Base-by-base conservation (phyloP, 2,888 invertebrate genomes). In the Meiosimyza decipiens region DNA sequence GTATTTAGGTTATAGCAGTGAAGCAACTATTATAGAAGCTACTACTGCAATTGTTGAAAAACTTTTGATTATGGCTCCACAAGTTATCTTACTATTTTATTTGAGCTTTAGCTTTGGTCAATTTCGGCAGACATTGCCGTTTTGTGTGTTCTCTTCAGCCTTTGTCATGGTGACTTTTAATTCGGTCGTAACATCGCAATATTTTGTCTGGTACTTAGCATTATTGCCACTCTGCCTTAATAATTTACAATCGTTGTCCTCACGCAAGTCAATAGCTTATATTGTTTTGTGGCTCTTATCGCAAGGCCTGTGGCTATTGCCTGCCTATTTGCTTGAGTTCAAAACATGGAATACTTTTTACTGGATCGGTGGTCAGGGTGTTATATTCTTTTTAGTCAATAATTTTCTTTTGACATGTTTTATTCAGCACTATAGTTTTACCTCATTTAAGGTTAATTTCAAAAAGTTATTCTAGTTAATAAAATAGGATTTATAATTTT, bases 131-230 rank as follows among this genome's bases (percentile, higher is more conserved):
- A 92, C 94, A n/a, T 88, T 97, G 71, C 91, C 94, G 3, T 96
- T 98, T 84, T 93, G 94, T 33, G 89, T 97, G 80, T 94, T 99
- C 78, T 88, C 92, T 3, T 92, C 95, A 82, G 94, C 97, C 0
- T 93, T 95, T 73, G 91, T 94, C 3, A 91, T 99, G 84, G 99
- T 99, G 0, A 91, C 94, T 3, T 97, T 94, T 81, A 99, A 99
- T 88, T 94, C 96, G 79, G 99, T 99, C 0, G 91, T 97, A 83
- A 99, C 99, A 0, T 97, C 98, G 6, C 99, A 98, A 83, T 98
- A 98, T 85, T 98, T 98, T 80, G 90, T 99, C 65, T 99, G 99
- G 99, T 97, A 97, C 83, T 87, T 99, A 73, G 94, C 95, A 2
- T 86, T 99, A 9, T 86, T 99, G 18, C 99, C 99, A 0, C 82